Evolutionary conservation across 1,140 invertebrate species (phyloP), one percentile per base, ranked within the genome.

Genomic region (Atta cephalotes): DNA sequence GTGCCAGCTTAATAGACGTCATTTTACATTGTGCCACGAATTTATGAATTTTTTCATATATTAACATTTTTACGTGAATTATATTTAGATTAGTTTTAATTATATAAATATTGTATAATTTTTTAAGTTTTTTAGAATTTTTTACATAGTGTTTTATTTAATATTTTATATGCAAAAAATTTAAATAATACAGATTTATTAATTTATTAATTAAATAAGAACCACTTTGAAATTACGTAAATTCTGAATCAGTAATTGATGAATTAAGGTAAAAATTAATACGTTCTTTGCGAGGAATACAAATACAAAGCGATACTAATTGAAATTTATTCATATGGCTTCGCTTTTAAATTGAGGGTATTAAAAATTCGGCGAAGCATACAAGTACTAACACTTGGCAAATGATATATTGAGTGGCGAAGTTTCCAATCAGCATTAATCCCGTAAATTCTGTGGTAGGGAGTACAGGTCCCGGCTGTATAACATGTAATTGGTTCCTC

Each of bases 401-500:
- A 74, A 12, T 49, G 18, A 74, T 84, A 58, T 72, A 76, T 35
- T 25, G n/a, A 21, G n/a, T n/a, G 35, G 68, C 18, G 39, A 68
- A 21, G 68, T 82, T 72, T 82, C 80, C 80, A 74, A 74, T 74
- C 68, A 39, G 25, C 28, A 58, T 76, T 84, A 84, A 76, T 76
- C 70, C 70, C 39, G 56, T 84, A 74, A 76, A 84, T 84, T 84
- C 80, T 84, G 51, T 58, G 39, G 65, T 14, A 53, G 45, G 12
- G 35, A 62, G 53, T 74, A 31, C 45, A 58, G 66, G 82, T 63
- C n/a, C 35, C 21, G 12, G 35, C 28, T 45, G n/a, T 60, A 49
- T 25, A 70, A 60, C 53, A 21, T 21, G 63, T 86, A 86, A 86
- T 71, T 86, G 77, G 51, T 86, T 86, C 51, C 74, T 82, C 76